These are phyloP conservation scores for Microcebus lehilahytsara DNA, from an alignment of 2,113 vertebrate species.

Conservation along the genomic window DNA sequence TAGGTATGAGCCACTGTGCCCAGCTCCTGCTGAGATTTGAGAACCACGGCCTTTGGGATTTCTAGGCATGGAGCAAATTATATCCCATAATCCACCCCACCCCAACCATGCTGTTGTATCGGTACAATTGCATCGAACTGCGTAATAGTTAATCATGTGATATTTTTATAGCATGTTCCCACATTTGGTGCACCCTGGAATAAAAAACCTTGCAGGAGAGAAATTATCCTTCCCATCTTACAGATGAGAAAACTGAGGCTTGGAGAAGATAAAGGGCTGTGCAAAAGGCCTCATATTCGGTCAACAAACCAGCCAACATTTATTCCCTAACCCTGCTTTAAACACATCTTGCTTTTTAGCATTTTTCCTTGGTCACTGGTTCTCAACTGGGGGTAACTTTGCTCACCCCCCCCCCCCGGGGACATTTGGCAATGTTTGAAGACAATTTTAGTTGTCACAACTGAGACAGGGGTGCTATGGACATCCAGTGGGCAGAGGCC, in stretches of 20 bases:
- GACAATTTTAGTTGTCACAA: background rate
- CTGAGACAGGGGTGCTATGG: no score
- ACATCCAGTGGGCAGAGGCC: no score
- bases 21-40: background rate
- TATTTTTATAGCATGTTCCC: background rate
- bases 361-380: background rate
- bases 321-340: background rate
- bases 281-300: background rate
- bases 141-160: fast-evolving
- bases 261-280: background rate
- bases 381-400: background rate
- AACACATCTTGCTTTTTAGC: background rate
- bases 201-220: background rate
- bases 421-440: background rate
- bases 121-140: background rate
- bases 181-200: background rate
- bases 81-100: background rate
- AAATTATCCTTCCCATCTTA: background rate
- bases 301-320: background rate
- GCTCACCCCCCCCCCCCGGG: background rate
- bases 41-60: background rate
- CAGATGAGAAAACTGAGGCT: background rate
- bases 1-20: no score
- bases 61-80: background rate
- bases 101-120: background rate